These are phyloP conservation scores for Alethe diademata DNA, from an alignment of 2,113 vertebrate species.

Conservation along the genomic window DNA sequence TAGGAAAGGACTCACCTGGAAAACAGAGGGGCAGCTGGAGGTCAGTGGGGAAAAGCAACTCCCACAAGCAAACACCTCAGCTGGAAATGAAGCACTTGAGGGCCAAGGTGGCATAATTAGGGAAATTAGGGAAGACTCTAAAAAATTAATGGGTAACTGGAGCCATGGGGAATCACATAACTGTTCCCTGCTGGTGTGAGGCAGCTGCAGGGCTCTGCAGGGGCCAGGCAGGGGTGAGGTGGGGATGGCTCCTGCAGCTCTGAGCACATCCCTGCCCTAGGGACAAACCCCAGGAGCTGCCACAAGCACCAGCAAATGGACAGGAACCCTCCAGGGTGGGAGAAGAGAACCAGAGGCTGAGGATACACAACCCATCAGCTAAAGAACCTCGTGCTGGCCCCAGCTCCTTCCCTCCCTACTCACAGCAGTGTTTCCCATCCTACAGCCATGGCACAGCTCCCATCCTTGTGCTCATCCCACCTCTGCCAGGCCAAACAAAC, in stretches of 20 bases:
- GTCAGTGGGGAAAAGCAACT: background rate
- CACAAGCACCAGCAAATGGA: background rate
- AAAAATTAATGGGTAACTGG: background rate
- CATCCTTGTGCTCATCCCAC: background rate
- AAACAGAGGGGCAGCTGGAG: background rate
- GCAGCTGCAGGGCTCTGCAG: background rate
- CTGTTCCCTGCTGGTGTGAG: background rate
- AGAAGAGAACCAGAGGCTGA: background rate
- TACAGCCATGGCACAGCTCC: accelerated
- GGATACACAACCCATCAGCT: accelerated
- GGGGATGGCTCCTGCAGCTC: background rate
- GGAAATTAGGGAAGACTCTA: background rate
- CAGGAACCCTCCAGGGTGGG: background rate
- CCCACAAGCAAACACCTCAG: background rate
- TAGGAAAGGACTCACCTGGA: background rate
- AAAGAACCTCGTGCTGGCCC: accelerated
- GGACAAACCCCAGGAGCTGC: background rate
- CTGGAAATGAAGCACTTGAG: background rate
- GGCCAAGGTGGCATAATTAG: background rate
- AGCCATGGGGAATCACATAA: accelerated
- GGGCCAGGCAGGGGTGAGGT: background rate
- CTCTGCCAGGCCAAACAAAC: background rate
- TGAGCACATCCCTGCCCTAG: accelerated
- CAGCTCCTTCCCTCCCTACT: background rate
- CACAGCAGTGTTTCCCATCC: background rate